Percentiles rank a stretch among this genome's conserved stretches.
phyloP scores from a whole-genome alignment of 2,797 vertebrate species.

The Triplophysa bombifrons region DNA sequence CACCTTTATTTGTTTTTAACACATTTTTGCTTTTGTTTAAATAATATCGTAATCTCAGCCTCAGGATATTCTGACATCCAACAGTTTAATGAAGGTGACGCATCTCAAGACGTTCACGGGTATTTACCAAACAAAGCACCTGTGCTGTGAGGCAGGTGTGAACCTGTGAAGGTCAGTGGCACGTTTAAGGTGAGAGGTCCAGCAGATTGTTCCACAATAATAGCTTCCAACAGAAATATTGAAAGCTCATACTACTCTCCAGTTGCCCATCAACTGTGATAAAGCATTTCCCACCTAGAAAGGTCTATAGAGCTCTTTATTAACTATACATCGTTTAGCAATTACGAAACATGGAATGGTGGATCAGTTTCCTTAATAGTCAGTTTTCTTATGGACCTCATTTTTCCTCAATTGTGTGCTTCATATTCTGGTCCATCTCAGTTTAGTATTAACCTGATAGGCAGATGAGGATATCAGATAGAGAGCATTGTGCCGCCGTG shows the following conservation, averaged over 20 bases:
- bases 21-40: not conserved
- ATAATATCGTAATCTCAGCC: not conserved
- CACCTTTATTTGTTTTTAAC: not conserved
- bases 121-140: slow-evolving; percentile 36
- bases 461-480: slow-evolving; percentile 34
- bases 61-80: not conserved
- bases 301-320: not conserved
- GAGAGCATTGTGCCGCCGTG: slow-evolving; percentile 37
- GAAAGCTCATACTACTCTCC: not conserved
- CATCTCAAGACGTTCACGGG: slow-evolving; percentile 5
- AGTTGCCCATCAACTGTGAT: not conserved
- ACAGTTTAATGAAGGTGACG: not conserved
- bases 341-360: not conserved
- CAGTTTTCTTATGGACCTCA: not conserved
- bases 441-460: slow-evolving; percentile 44
- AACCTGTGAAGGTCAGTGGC: slow-evolving; percentile 42
- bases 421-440: slow-evolving; percentile 17
- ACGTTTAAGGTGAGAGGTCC: slow-evolving; percentile 24
- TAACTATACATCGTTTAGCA: not conserved
- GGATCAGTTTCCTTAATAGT: not conserved
- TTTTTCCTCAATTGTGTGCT: not conserved
- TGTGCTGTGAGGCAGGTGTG: slow-evolving; percentile 39
- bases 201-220: slow-evolving; percentile 31
- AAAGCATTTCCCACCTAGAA: slow-evolving; percentile 23
- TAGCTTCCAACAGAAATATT: slow-evolving; percentile 18